These are phyloP conservation scores for Platycheirus albimanus DNA, from an alignment of 2,888 invertebrate species.

Conservation along the genomic window DNA sequence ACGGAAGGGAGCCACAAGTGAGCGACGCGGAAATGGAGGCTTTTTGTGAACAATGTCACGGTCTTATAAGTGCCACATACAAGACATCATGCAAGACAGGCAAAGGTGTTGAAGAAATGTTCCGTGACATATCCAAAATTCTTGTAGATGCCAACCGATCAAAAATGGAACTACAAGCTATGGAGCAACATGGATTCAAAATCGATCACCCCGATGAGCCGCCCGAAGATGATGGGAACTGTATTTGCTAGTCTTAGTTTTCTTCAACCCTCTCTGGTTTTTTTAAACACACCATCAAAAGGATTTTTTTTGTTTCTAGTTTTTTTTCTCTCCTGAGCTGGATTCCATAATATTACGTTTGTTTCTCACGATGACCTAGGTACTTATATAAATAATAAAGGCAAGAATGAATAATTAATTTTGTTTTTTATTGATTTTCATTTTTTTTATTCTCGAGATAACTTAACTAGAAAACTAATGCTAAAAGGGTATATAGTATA, in stretches of 20 bases:
- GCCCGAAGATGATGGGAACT: slow-evolving; percentile 81
- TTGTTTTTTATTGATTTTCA: slow-evolving; percentile 59
- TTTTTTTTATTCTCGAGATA: slow-evolving; percentile 54
- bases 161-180: slow-evolving; percentile 90
- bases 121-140: slow-evolving; percentile 92
- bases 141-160: slow-evolving; percentile 91
- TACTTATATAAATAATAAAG: slow-evolving; percentile 59
- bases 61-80: slow-evolving; percentile 93
- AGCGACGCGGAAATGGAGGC: slow-evolving; percentile 94
- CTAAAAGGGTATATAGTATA: slow-evolving; percentile 18
- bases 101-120: slow-evolving; percentile 95
- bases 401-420: slow-evolving; percentile 33
- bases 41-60: slow-evolving; percentile 96
- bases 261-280: background rate
- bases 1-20: slow-evolving; percentile 88
- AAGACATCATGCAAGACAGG: slow-evolving; percentile 95
- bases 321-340: slow-evolving; percentile 49
- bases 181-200: slow-evolving; percentile 91
- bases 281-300: slow-evolving; percentile 10
- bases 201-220: slow-evolving; percentile 86
- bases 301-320: slow-evolving; percentile 47
- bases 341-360: slow-evolving; percentile 37
- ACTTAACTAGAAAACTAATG: slow-evolving; percentile 56
- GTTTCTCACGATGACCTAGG: slow-evolving; percentile 53
- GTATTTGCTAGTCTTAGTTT: slow-evolving; percentile 80